A percentile compares a stretch with the other conserved stretches of the same genome.
Conservation (phyloP, 1,140 invertebrate genomes). For the Aphelenchoides avenae region DNA sequence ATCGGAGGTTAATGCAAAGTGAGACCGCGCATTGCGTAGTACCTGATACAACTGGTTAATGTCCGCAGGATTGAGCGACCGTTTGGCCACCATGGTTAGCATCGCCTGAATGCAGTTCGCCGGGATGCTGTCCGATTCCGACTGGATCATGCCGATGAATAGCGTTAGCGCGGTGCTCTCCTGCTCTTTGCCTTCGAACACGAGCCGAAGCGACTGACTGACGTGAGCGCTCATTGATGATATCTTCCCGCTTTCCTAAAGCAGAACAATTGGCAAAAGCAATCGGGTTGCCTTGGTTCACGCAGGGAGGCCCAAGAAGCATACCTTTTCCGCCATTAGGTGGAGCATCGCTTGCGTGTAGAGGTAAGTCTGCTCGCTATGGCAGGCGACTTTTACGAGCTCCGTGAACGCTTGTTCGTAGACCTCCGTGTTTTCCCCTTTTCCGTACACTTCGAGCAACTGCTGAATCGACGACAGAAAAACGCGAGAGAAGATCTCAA, state of each 20-base stretch:
- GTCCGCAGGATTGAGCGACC: constrained; percentile 92
- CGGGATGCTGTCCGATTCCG: constrained; percentile 65
- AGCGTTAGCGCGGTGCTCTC: constrained; percentile 86
- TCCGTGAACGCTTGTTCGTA: constrained; percentile 74
- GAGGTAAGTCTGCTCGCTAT: constrained; percentile 95
- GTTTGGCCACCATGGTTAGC: constrained; percentile 86
- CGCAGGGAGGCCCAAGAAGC: constrained; percentile 15
- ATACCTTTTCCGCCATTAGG: constrained; percentile 68
- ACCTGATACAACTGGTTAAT: constrained; percentile 71
- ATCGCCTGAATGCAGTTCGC: constrained; percentile 87
- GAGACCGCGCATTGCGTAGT: constrained; percentile 2
- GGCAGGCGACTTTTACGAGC: constrained; percentile 84
- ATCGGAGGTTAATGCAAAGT: constrained; percentile 64
- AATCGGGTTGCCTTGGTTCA: neutral
- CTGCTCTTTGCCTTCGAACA: constrained; percentile 68
- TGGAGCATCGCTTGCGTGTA: constrained; percentile 92
- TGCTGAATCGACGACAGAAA: constrained; percentile 85
- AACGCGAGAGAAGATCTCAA: constrained; percentile 95
- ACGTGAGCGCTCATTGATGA: constrained; percentile 22
- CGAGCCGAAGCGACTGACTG: constrained; percentile 23
- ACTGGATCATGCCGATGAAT: constrained; percentile 74
- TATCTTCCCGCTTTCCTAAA: constrained; percentile 22
- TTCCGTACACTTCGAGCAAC: constrained; percentile 68
- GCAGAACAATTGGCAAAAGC: neutral
- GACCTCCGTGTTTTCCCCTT: constrained; percentile 75